These are phyloP conservation scores for Eucera pruinosa DNA, from an alignment of 2,888 invertebrate species.

Conservation along the genomic window DNA sequence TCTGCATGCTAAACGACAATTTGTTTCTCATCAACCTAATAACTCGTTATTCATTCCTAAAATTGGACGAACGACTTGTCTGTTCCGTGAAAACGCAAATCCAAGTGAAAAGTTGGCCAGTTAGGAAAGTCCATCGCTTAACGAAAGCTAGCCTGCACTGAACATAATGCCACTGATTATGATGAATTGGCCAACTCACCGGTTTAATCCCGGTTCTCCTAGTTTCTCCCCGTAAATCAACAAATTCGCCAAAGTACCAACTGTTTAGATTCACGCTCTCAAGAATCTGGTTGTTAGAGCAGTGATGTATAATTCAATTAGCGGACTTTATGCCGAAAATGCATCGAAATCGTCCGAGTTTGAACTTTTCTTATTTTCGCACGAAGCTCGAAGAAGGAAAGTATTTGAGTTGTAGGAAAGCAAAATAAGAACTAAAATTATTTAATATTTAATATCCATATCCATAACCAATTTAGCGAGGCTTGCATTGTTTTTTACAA, in stretches of 20 bases:
- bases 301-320: too few species aligned
- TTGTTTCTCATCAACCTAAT: neutral
- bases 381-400: too few species aligned
- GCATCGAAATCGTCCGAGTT: too few species aligned
- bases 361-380: too few species aligned
- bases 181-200: conserved; percentile 25
- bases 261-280: conserved; percentile 26
- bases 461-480: too few species aligned
- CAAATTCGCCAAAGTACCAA: conserved; percentile 16
- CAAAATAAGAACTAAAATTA: too few species aligned
- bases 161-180: conserved; percentile 31
- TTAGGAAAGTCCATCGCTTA: conserved; percentile 1
- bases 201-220: neutral
- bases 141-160: conserved; percentile 1
- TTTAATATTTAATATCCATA: too few species aligned
- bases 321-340: too few species aligned
- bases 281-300: neutral
- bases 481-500: too few species aligned
- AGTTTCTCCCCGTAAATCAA: conserved; percentile 34
- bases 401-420: too few species aligned
- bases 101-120: conserved; percentile 15
- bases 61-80: neutral
- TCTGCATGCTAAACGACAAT: too few species aligned
- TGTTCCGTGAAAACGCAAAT: neutral
- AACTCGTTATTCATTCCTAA: neutral